These are phyloP conservation scores for Lacerta agilis DNA, from an alignment of 2,797 vertebrate species.

Conservation along the genomic window DNA sequence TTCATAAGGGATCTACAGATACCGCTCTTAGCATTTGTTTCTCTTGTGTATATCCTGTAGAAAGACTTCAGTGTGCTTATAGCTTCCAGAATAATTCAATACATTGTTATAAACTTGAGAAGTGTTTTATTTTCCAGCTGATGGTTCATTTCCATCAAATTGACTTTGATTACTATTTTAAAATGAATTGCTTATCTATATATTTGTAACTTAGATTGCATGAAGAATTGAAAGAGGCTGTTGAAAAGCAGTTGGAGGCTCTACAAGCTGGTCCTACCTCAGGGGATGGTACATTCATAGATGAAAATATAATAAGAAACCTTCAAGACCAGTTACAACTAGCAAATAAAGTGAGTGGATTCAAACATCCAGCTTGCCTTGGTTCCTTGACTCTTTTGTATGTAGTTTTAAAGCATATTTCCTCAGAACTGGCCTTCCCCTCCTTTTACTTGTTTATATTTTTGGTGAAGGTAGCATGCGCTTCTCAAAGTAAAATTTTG, in stretches of 20 bases:
- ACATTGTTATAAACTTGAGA: neutral
- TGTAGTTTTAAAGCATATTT: neutral
- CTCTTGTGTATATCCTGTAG: neutral
- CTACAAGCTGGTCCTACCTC: constrained; percentile 70
- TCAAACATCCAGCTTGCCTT: constrained; percentile 1
- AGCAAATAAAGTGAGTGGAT: constrained; percentile 82
- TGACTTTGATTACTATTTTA: neutral
- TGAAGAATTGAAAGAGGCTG: constrained; percentile 83
- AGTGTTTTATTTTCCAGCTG: neutral
- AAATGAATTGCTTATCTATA: constrained; percentile 26
- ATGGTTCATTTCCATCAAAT: constrained; percentile 4
- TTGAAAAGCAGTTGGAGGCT: constrained; percentile 86
- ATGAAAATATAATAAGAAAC: constrained; percentile 81
- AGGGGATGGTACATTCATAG: constrained; percentile 73
- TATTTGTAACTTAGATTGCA: constrained; percentile 84
- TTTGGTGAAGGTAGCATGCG: neutral
- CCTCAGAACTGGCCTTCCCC: neutral
- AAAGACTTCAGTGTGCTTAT: constrained; percentile 16
- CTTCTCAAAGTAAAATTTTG: neutral
- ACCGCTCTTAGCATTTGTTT: neutral
- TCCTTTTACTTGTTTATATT: too few relatives aligned
- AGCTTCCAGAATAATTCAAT: constrained; percentile 24
- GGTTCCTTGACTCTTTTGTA: constrained; percentile 1
- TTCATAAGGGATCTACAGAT: neutral
- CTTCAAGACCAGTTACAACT: constrained; percentile 89